Evolutionary conservation across 2,113 vertebrate species (phyloP).

Genomic region (Callopanchax toddi): DNA sequence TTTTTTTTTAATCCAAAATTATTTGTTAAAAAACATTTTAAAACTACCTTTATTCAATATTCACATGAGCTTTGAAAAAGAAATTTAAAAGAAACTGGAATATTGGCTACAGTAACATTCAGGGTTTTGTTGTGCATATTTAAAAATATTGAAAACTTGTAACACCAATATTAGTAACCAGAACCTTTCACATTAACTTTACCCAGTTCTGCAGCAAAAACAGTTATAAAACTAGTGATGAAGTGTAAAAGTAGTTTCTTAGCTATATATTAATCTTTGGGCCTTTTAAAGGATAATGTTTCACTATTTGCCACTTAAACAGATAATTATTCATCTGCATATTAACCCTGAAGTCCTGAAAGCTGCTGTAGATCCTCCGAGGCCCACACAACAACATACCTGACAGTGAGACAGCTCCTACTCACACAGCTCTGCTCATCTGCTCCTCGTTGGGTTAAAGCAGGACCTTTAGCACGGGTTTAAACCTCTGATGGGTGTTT

Average conservation of each 20-base stretch:
- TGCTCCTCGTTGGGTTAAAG: constrained; percentile 70
- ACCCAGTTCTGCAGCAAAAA: not conserved
- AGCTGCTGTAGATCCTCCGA: constrained; percentile 55
- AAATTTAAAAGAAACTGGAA: too few species aligned
- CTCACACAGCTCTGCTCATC: constrained; percentile 60
- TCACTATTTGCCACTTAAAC: constrained; percentile 54
- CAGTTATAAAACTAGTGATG: not conserved
- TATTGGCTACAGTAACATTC: too few species aligned
- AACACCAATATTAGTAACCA: too few species aligned
- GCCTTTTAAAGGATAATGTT: constrained; percentile 30
- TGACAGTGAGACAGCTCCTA: constrained; percentile 52
- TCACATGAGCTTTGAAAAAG: too few species aligned
- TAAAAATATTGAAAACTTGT: too few species aligned
- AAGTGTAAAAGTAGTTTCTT: too few species aligned
- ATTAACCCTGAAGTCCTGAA: constrained; percentile 36
- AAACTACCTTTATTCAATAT: too few species aligned
- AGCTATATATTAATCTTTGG: not conserved
- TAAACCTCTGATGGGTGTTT: constrained; percentile 59
- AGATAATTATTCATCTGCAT: constrained; percentile 19
- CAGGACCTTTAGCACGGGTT: constrained; percentile 63
- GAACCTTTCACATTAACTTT: not conserved
- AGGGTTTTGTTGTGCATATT: too few species aligned
- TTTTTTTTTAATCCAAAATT: too few species aligned
- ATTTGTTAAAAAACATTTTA: too few species aligned
- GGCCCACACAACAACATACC: constrained; percentile 46